Evolutionary conservation across 2,797 vertebrate genomes (phyloP), one percentile per base, ranked within the genome.

Genomic region (Karalla daura): DNA sequence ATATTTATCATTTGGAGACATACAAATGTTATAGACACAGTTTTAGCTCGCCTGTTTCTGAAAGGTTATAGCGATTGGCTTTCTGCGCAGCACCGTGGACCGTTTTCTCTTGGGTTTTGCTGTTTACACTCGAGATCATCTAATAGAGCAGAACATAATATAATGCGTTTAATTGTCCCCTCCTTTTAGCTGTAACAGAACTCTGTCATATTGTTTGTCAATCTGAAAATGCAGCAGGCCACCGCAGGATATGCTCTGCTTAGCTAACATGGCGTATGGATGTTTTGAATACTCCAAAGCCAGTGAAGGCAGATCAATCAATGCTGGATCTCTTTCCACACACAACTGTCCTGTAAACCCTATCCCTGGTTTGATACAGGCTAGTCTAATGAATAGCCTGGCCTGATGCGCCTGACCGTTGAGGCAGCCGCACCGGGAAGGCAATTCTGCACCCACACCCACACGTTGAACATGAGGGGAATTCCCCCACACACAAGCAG

Each of bases 361-460:
- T 81, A 64, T 36, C 75, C 90, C 86, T 81, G 86, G 80, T 88
- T 89, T 88, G 86, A 84, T 60, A 84, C 82, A 69, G 77, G 65
- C 63, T 79, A 37, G 67, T 79, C 73, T 92, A 89, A 90, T 90
- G 88, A 91, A 78, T 89, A 91, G 89, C 70, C 81, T 80, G 82
- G 81, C 64, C 77, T 32, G 66, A 63, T 51, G 67, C 77, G 76
- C 80, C 84, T 81, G 81, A 88, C 83, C 88, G 75, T 74, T 21
- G 75, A 79, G 70, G 84, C 87, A 88, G 86, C 83, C 87, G 88
- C 77, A 76, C 86, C 65, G 49, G 74, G 86, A 80, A 86, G 78
- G 78, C 88, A 70, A 80, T 70, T 78, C 84, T 54, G 58, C 64
- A 87, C 80, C 85, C 86, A 87, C 88, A 86, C 51, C 59, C 86